These are phyloP conservation scores for Dryobates pubescens DNA, from an alignment of 2,797 vertebrate genomes.

Conservation along the genomic window DNA sequence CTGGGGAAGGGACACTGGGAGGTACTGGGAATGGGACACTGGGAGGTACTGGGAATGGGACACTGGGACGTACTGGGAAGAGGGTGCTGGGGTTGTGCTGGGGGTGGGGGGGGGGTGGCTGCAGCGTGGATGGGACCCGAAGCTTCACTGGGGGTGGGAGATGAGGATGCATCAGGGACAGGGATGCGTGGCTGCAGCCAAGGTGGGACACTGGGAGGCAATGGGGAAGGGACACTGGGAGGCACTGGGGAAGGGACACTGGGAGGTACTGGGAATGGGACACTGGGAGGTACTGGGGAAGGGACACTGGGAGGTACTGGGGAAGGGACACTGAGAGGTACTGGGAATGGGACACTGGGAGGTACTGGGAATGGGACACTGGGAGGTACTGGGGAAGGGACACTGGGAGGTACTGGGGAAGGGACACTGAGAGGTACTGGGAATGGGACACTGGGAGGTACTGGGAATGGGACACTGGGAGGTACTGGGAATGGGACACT, in stretches of 20 bases:
- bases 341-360: no score
- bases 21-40: no score
- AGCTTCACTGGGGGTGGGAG: not conserved
- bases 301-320: no score
- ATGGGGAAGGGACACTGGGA: not conserved
- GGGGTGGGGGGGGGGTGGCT: not conserved
- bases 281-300: no score
- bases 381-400: no score
- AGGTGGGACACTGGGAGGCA: rapidly evolving
- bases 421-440: no score
- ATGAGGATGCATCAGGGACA: no score
- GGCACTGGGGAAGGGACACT: not conserved
- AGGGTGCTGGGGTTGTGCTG: not conserved
- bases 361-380: no score
- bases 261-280: rapidly evolving
- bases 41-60: not conserved
- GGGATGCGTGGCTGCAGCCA: no score
- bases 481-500: not conserved
- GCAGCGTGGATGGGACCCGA: not conserved
- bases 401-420: no score
- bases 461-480: rapidly evolving
- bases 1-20: not conserved
- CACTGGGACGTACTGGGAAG: no score
- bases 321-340: no score
- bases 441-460: not conserved